These are phyloP conservation scores for Bradynema listronoti DNA, from an alignment of 1,140 invertebrate species.

Conservation along the genomic window DNA sequence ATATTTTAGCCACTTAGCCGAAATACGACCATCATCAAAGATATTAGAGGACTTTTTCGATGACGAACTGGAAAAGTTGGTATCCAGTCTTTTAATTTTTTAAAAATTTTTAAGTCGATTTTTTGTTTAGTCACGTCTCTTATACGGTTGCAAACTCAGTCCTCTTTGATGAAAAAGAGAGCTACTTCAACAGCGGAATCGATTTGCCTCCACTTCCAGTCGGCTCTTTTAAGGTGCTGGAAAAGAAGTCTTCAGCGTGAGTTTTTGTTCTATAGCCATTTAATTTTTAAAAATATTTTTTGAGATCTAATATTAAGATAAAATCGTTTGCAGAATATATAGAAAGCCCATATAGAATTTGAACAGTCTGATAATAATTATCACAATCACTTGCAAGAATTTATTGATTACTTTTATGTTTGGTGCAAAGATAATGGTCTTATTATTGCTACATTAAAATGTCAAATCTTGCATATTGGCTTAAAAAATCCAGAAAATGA, in stretches of 20 bases:
- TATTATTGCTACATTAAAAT: too few relatives aligned
- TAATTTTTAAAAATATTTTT: too few relatives aligned
- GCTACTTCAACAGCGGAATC: conserved; percentile 14
- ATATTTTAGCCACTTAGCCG: not conserved
- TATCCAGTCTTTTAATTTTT: not conserved
- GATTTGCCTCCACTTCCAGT: conserved; percentile 34
- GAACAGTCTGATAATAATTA: too few relatives aligned
- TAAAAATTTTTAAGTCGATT: not conserved
- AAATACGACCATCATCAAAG: not conserved
- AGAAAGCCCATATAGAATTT: too few relatives aligned
- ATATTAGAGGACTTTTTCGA: not conserved
- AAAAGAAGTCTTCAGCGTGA: not conserved
- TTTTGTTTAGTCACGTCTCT: conserved; percentile 50
- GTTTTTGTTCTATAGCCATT: not conserved
- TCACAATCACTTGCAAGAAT: too few relatives aligned
- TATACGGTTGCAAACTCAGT: conserved; percentile 52
- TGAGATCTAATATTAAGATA: too few relatives aligned
- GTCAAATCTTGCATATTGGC: too few relatives aligned
- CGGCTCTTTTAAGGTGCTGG: not conserved
- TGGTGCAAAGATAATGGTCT: too few relatives aligned
- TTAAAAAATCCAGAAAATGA: too few relatives aligned
- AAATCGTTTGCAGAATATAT: too few relatives aligned
- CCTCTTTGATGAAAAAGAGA: conserved; percentile 32
- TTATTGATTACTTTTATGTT: too few relatives aligned
- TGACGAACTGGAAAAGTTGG: conserved; percentile 11